phyloP scores from a whole-genome alignment of 2,113 vertebrate species.

The Eupsittula cactorum region DNA sequence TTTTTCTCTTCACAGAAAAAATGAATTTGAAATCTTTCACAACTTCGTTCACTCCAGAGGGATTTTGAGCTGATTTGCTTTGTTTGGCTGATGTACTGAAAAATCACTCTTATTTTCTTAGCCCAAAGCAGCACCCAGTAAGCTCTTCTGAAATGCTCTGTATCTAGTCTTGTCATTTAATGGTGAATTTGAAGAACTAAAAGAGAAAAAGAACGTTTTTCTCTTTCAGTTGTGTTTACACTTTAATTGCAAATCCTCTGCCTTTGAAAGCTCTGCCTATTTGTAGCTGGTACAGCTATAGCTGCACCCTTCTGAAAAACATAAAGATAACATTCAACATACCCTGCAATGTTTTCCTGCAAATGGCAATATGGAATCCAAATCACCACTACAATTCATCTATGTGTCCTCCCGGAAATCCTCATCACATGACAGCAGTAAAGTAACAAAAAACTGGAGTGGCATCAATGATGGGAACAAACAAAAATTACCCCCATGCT shows the following conservation, averaged over 20 bases:
- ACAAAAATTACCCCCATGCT: background rate
- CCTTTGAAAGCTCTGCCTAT: background rate
- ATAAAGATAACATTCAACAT: background rate
- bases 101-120: conserved; percentile 23
- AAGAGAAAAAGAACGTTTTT: background rate
- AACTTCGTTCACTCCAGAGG: background rate
- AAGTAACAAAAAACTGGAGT: background rate
- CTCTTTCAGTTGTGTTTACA: background rate
- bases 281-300: background rate
- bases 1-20: background rate
- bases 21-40: background rate
- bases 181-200: background rate
- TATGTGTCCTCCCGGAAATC: background rate
- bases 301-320: background rate
- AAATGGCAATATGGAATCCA: background rate
- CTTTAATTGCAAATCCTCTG: background rate
- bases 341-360: background rate
- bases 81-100: background rate
- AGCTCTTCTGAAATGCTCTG: background rate
- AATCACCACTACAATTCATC: background rate
- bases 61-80: conserved; percentile 14
- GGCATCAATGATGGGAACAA: background rate
- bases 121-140: background rate
- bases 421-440: background rate
- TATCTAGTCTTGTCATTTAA: background rate